These are phyloP conservation scores for Tenebrosternarchus preto DNA, from an alignment of 2,113 vertebrate species.

Conservation along the genomic window DNA sequence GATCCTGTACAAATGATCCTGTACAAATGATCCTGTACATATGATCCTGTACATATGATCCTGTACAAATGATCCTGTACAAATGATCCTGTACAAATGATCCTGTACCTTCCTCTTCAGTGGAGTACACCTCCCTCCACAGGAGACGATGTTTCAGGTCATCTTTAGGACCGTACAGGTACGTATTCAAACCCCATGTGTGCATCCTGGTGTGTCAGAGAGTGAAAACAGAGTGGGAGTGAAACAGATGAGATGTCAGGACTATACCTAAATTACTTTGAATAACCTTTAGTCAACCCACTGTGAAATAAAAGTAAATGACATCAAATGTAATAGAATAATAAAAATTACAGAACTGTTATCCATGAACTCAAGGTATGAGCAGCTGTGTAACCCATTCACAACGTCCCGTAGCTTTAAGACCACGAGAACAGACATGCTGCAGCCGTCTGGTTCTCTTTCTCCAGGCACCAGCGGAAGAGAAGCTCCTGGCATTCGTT, in stretches of 20 bases:
- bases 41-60: too few relatives aligned
- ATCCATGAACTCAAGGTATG: background rate
- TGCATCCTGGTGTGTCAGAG: conserved; percentile 71
- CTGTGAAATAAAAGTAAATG: too few relatives aligned
- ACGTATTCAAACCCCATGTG: conserved; percentile 79
- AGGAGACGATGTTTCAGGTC: conserved; percentile 86
- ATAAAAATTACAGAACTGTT: too few relatives aligned
- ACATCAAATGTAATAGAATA: too few relatives aligned
- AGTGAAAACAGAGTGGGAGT: background rate
- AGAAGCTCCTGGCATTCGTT: conserved; percentile 21
- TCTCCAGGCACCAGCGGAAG: background rate
- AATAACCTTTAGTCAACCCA: too few relatives aligned
- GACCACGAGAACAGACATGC: background rate
- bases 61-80: background rate
- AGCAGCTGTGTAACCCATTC: background rate
- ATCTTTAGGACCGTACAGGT: conserved; percentile 85
- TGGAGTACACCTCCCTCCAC: conserved; percentile 86
- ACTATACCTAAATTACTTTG: too few relatives aligned
- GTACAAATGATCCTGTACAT: conserved; percentile 60
- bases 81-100: background rate
- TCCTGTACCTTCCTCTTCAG: conserved; percentile 80
- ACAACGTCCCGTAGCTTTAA: too few relatives aligned
- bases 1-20: background rate
- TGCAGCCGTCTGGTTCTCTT: background rate
- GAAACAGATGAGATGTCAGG: background rate